phyloP scores from a whole-genome alignment of 2,113 vertebrate species.

The Apistogramma diplotaenia region DNA sequence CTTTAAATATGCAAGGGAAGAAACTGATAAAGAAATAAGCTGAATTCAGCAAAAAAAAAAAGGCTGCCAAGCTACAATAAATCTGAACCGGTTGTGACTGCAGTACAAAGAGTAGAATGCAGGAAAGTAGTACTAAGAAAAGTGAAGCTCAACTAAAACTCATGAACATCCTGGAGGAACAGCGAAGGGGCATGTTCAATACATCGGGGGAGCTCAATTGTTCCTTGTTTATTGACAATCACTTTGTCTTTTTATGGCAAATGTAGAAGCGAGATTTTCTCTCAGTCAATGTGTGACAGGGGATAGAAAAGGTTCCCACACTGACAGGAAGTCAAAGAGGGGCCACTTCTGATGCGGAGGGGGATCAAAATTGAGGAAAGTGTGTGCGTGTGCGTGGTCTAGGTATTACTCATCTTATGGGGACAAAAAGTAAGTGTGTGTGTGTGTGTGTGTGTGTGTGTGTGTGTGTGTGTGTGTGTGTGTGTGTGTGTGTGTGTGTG shows the following conservation, averaged over 20 bases:
- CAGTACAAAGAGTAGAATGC: neutral
- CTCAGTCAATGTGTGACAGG: conserved; percentile 75
- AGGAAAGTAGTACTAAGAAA: conserved; percentile 12
- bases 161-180: conserved; percentile 35
- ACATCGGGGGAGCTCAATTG: conserved; percentile 56
- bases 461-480: conserved; percentile 31
- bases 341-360: conserved; percentile 65
- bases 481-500: too few relatives aligned
- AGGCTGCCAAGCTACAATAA: neutral
- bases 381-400: neutral
- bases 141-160: conserved; percentile 27
- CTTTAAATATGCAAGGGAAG: neutral
- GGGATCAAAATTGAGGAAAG: conserved; percentile 50
- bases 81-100: neutral
- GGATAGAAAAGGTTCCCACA: conserved; percentile 76
- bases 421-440: neutral
- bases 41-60: conserved; percentile 1
- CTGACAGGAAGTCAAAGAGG: conserved; percentile 75
- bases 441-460: conserved; percentile 31
- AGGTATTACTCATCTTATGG: neutral
- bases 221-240: conserved; percentile 71
- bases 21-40: neutral
- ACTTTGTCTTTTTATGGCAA: conserved; percentile 66
- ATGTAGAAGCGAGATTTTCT: conserved; percentile 62
- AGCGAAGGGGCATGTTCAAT: conserved; percentile 29